Evolutionary conservation across 1,140 invertebrate genomes (phyloP), one percentile per base, ranked within the genome.

Genomic region (Pseudachorutes palmiensis): DNA sequence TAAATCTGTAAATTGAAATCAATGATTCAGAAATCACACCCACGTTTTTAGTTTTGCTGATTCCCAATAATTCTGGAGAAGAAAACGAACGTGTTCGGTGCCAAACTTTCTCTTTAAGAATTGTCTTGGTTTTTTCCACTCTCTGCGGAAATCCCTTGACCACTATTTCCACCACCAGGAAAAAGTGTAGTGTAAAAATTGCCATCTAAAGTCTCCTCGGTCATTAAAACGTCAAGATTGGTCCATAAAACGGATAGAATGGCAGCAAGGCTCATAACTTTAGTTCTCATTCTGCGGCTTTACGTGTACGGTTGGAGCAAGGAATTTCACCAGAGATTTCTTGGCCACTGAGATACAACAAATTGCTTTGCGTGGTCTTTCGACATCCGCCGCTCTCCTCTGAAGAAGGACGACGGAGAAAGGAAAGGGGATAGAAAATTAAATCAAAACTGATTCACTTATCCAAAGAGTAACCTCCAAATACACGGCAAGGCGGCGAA

Each of bases 281-380:
- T 55, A 5, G 51, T 22, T 55, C 14, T 45, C n/a, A n/a, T n/a
- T n/a, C n/a, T n/a, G n/a, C n/a, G n/a, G n/a, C n/a, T n/a, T n/a
- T n/a, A n/a, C n/a, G n/a, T n/a, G n/a, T 45, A 19, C 36, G 36
- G 36, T 45, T 45, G 19, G n/a, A n/a, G n/a, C n/a, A n/a, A n/a
- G n/a, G n/a, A n/a, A n/a, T n/a, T n/a, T n/a, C n/a, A n/a, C n/a
- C n/a, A n/a, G n/a, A n/a, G n/a, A n/a, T n/a, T n/a, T n/a, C n/a
- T n/a, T n/a, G n/a, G n/a, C n/a, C n/a, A n/a, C n/a, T n/a, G n/a
- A 55, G 51, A 55, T 55, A 55, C 12, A 55, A 55, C 51, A 55
- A 55, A 55, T 55, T 55, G 51, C 51, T 12, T 55, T 55, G 14
- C 51, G 51, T 26, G 14, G 3, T 26, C 24, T 55, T 55, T 55